phyloP scores from a whole-genome alignment of 2,113 vertebrate genomes.

The Euleptes europaea region DNA sequence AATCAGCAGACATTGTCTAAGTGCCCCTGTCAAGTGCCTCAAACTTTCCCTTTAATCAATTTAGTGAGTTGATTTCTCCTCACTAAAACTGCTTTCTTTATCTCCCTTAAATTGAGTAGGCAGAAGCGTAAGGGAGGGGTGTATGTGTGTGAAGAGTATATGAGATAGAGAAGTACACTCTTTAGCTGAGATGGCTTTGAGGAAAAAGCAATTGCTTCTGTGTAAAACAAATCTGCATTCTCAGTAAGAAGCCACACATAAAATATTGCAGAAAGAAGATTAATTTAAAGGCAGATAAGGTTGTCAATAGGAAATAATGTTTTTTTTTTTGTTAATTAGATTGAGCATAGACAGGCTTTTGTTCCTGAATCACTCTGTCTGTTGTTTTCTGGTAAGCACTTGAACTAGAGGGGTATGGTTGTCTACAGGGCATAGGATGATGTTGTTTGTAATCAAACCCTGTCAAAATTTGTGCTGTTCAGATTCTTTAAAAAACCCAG shows the following conservation, averaged over 20 bases:
- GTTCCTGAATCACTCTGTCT: slow-evolving; percentile 33
- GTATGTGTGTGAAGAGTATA: not conserved
- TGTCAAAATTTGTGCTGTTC: slow-evolving; percentile 19
- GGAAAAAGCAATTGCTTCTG: slow-evolving; percentile 26
- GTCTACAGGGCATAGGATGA: not conserved
- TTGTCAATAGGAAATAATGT: slow-evolving; percentile 15
- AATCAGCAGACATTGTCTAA: slow-evolving; percentile 54
- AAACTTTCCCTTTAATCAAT: slow-evolving; percentile 55
- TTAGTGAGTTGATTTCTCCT: slow-evolving; percentile 53
- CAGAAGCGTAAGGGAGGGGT: not conserved
- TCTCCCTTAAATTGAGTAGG: slow-evolving; percentile 52
- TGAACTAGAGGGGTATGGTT: slow-evolving; percentile 49
- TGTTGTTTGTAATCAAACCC: not conserved
- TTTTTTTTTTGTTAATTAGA: slow-evolving; percentile 30
- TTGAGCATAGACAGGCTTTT: not conserved
- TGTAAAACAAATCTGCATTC: slow-evolving; percentile 17
- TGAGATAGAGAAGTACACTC: slow-evolving; percentile 24
- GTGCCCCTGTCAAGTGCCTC: slow-evolving; percentile 22
- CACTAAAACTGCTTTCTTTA: slow-evolving; percentile 39
- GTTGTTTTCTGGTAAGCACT: slow-evolving; percentile 26
- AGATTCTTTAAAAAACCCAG: slow-evolving; percentile 29
- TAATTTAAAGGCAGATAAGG: slow-evolving; percentile 7
- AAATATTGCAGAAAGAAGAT: slow-evolving; percentile 19
- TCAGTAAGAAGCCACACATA: slow-evolving; percentile 16
- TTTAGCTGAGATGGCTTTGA: slow-evolving; percentile 6